Conservation (phyloP, 2,797 vertebrate species). For the Etheostoma perlongum region DNA sequence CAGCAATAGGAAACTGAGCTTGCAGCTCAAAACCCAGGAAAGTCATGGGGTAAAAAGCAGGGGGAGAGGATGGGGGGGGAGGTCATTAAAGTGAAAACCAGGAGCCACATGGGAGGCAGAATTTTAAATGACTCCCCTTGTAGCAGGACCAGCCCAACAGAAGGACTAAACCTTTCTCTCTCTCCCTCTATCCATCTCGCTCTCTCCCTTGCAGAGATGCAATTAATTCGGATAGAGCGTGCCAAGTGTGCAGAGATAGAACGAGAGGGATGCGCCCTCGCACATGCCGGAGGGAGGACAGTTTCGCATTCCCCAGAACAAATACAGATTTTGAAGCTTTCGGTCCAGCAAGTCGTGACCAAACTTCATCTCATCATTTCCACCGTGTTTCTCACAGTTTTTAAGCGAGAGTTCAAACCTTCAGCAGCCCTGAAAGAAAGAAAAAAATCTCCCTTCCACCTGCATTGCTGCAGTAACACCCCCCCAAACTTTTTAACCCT, state of each 20-base stretch:
- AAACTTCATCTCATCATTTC: constrained; percentile 72
- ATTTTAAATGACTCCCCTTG: constrained; percentile 89
- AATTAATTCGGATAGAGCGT: constrained; percentile 88
- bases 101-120: constrained; percentile 88
- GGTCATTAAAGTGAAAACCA: constrained; percentile 89
- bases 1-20: constrained; percentile 54
- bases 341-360: constrained; percentile 64
- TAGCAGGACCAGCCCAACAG: constrained; percentile 85
- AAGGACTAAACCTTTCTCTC: constrained; percentile 76
- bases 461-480: constrained; percentile 67
- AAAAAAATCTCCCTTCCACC: constrained; percentile 34
- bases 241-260: constrained; percentile 88
- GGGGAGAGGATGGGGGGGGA: constrained; percentile 60
- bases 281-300: constrained; percentile 81
- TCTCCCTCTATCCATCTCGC: constrained; percentile 77
- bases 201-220: constrained; percentile 86
- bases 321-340: constrained; percentile 73
- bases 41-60: constrained; percentile 62
- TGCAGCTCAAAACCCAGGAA: constrained; percentile 58
- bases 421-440: constrained; percentile 46
- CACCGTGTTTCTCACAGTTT: constrained; percentile 66
- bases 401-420: constrained; percentile 59
- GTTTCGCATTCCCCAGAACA: constrained; percentile 78
- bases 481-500: constrained; percentile 66
- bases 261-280: constrained; percentile 83